Percentiles rank a stretch among this genome's conserved stretches.
These are phyloP conservation scores for Corynorhinus townsendii DNA, from an alignment of 2,113 vertebrate species.

Conservation along the genomic window DNA sequence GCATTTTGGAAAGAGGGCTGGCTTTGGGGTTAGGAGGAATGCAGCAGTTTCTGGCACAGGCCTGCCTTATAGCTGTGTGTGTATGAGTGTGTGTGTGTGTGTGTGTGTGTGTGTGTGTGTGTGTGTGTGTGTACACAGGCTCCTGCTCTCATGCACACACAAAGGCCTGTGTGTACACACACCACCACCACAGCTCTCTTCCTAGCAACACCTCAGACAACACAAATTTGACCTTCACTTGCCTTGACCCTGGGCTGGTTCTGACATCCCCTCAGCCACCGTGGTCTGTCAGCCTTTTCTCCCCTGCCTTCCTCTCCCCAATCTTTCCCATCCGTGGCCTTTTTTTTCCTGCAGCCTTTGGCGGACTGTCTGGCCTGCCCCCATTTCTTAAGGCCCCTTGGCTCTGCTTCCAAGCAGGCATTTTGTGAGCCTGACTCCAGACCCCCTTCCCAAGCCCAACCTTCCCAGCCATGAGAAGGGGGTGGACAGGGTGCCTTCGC, in stretches of 20 bases:
- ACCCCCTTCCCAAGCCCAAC: not conserved
- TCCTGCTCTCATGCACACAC: not conserved
- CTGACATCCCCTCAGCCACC: not conserved
- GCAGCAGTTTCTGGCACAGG: conserved; percentile 60
- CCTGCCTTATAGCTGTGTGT: conserved; percentile 31
- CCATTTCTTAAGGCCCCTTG: not conserved
- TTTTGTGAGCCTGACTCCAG: not conserved
- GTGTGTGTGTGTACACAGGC: not conserved
- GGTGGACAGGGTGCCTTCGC: not conserved
- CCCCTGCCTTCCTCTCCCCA: conserved; percentile 34
- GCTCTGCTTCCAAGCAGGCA: not conserved
- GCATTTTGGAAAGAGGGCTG: conserved; percentile 68
- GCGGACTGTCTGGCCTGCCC: not conserved
- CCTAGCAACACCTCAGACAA: conserved; percentile 32
- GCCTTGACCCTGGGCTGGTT: conserved; percentile 50
- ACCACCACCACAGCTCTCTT: conserved; percentile 31
- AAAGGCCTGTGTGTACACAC: not conserved
- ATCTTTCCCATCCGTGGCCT: not conserved
- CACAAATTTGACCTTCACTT: conserved; percentile 3
- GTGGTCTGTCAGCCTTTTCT: not conserved
- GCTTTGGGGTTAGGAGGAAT: conserved; percentile 65
- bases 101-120: not conserved
- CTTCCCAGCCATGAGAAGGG: not conserved
- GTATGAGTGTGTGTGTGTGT: not conserved
- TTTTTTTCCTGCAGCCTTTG: not conserved